Base-by-base conservation (phyloP, 2,888 invertebrate species). In the Coleophora deauratella region DNA sequence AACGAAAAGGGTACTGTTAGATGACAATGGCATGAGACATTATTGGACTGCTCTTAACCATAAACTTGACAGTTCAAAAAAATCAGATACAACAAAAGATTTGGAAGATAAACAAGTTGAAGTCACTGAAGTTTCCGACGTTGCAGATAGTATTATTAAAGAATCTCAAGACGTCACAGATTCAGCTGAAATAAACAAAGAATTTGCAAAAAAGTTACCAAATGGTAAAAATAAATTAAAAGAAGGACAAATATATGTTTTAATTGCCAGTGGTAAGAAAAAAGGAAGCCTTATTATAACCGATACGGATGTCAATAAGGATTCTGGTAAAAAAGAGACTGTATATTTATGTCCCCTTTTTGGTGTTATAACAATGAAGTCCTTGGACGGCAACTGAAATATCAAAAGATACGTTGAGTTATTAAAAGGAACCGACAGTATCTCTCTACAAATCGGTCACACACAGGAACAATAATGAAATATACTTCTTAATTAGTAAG, bases 331-430 rank as follows among this genome's bases (percentile, higher is more conserved):
- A 43, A 36, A 62, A 50, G 8, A 48, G 39, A 67, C 71, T 0
- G 60, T 72, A 0, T 74, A 79, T 40, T 80, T 67, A 41, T 81
- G 80, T 40, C 81, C 81, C 0, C 78, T 66, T 43, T 65, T 80
- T 33, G 80, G 81, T 9, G 54, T 76, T 2, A 57, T 81, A 8
- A 69, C 59, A 9, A 70, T 79, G 72, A 51, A 57, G 2, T 46
- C 59, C 1, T 36, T 66, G 10, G 62, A 67, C 45, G 21, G 21
- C 6, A 21, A 21, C 3, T 21, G 21, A 21, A 21, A 6, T 21
- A 3, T 21, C 21, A 21, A 6, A 4, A 21, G 21, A 6, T 21
- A 6, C 21, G 3, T 21, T 21, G 3, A 21, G 3, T 21, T 21
- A 3, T 21, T 21, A 6, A 21, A 21, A 3, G 21, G 3, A 21